These are phyloP conservation scores for Nineta flava DNA, from an alignment of 2,888 invertebrate species.

Conservation along the genomic window DNA sequence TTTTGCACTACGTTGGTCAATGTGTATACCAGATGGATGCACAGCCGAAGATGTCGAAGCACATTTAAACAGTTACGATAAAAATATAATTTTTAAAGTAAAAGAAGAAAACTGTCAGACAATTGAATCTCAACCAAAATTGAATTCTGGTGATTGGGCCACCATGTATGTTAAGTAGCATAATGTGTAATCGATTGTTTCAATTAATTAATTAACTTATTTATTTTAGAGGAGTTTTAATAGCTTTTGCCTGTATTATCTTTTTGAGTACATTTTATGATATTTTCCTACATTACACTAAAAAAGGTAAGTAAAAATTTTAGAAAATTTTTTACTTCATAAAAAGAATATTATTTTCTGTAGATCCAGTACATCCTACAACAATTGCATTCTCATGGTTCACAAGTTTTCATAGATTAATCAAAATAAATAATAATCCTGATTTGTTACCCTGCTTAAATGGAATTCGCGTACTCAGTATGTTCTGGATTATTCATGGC, in stretches of 20 bases:
- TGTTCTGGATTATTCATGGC: neutral
- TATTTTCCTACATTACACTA: slow-evolving; percentile 8
- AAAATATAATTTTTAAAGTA: neutral
- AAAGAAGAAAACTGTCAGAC: slow-evolving; percentile 3
- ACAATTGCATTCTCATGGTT: neutral
- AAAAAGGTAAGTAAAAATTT: slow-evolving; percentile 10
- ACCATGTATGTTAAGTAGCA: neutral
- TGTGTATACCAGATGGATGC: slow-evolving; percentile 29
- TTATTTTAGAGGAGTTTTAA: neutral
- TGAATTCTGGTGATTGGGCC: neutral
- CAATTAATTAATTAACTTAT: neutral
- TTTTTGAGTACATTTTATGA: slow-evolving; percentile 13
- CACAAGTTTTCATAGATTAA: neutral
- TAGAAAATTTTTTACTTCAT: neutral
- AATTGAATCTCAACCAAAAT: neutral
- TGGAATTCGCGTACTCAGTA: slow-evolving; percentile 1
- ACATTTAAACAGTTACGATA: slow-evolving; percentile 14
- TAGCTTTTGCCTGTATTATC: slow-evolving; percentile 5
- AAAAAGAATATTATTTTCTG: slow-evolving; percentile 4
- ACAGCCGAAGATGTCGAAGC: slow-evolving; percentile 19
- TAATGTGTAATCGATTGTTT: neutral
- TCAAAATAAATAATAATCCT: neutral
- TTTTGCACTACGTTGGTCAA: slow-evolving; percentile 17
- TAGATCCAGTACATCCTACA: slow-evolving; percentile 11
- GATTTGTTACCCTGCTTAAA: neutral